Evolutionary conservation across 1,140 invertebrate genomes (phyloP).

Genomic region (Cepaea nemoralis): DNA sequence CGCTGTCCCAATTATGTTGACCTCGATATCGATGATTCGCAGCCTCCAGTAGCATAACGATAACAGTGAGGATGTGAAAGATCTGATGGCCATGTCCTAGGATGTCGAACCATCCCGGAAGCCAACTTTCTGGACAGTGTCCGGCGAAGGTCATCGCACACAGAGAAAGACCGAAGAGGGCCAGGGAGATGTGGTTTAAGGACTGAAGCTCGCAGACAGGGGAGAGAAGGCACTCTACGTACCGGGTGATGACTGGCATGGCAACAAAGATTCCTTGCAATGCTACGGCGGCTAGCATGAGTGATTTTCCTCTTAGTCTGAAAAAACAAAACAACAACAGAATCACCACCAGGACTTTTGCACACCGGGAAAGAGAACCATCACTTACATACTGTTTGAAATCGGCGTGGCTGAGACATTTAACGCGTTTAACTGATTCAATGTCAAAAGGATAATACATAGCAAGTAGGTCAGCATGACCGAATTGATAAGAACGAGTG

Average conservation of each 20-base stretch:
- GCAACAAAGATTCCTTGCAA: constrained; percentile 48
- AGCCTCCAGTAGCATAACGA: constrained; percentile 68
- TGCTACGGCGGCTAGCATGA: constrained; percentile 50
- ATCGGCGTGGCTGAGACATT: too few relatives aligned
- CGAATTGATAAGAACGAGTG: too few relatives aligned
- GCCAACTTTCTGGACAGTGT: constrained; percentile 70
- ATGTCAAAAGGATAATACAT: too few relatives aligned
- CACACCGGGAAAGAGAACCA: too few relatives aligned
- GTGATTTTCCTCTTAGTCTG: constrained; percentile 28
- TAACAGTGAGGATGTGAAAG: constrained; percentile 70
- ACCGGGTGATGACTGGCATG: constrained; percentile 53
- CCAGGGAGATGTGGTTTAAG: constrained; percentile 51
- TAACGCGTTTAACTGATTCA: too few relatives aligned
- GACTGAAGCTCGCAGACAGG: constrained; percentile 47
- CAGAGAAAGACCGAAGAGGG: constrained; percentile 48
- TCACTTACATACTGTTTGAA: too few relatives aligned
- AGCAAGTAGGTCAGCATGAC: too few relatives aligned
- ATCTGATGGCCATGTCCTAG: constrained; percentile 73
- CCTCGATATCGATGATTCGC: constrained; percentile 55
- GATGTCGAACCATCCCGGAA: constrained; percentile 72
- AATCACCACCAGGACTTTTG: too few relatives aligned
- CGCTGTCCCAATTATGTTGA: neutral
- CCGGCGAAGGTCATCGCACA: constrained; percentile 68
- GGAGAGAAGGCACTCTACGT: constrained; percentile 45
- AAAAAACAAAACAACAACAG: neutral